A percentile compares a stretch with the other conserved stretches of the same genome.
Evolutionary conservation across 2,888 invertebrate species (phyloP).

Genomic region (Leucoma salicis): DNA sequence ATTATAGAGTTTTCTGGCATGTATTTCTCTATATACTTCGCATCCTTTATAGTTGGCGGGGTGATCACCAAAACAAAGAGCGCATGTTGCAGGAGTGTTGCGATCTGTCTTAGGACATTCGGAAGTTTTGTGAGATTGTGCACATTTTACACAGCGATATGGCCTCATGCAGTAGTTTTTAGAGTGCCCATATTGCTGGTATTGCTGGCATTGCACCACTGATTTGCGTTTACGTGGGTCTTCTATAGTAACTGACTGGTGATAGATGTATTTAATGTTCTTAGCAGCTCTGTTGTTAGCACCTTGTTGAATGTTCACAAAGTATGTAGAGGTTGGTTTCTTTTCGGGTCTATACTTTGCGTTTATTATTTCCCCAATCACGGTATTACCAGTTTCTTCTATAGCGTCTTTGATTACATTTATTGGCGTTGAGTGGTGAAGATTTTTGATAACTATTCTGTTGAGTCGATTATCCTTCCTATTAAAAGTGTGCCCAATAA

Average conservation of each 20-base stretch:
- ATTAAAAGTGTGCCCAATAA: constrained; percentile 15
- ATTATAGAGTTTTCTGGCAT: background rate
- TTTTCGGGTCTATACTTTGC: background rate
- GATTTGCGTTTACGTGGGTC: constrained; percentile 14
- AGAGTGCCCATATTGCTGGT: constrained; percentile 27
- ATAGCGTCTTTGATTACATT: background rate
- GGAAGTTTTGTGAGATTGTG: constrained; percentile 18
- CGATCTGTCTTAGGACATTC: constrained; percentile 18
- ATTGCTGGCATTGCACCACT: constrained; percentile 24
- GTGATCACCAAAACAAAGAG: background rate
- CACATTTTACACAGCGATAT: constrained; percentile 28
- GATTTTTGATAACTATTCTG: constrained; percentile 13
- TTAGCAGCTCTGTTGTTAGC: background rate
- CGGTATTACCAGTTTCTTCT: background rate
- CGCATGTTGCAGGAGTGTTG: constrained; percentile 21
- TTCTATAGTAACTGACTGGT: constrained; percentile 17
- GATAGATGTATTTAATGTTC: constrained; percentile 9
- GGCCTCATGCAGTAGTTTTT: constrained; percentile 29
- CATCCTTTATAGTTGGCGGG: background rate
- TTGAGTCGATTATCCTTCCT: constrained; percentile 6
- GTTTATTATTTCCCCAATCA: background rate
- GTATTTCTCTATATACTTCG: background rate
- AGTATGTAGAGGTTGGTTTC: constrained; percentile 2
- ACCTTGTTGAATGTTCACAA: background rate
- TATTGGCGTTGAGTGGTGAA: constrained; percentile 8